These are phyloP conservation scores for Conops quadrifasciatus DNA, from an alignment of 2,888 invertebrate species.

Conservation along the genomic window DNA sequence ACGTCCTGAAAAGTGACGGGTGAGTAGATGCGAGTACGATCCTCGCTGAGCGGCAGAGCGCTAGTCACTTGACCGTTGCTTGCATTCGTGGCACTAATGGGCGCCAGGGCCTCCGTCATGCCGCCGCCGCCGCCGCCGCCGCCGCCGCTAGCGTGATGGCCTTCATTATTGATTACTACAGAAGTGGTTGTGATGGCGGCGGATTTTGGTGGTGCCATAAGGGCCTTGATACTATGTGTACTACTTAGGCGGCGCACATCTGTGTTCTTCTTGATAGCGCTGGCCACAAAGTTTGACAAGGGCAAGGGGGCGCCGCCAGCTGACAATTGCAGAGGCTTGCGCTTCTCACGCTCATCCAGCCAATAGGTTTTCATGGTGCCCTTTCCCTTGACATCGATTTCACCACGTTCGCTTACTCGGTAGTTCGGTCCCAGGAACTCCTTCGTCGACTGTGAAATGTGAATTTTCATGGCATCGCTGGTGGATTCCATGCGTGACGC, in stretches of 20 bases:
- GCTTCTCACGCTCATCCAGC: constrained; percentile 77
- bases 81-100: background rate
- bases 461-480: constrained; percentile 91
- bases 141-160: constrained; percentile 28
- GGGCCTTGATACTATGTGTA: constrained; percentile 45
- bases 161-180: constrained; percentile 40
- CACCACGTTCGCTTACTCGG: constrained; percentile 79
- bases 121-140: constrained; percentile 25
- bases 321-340: constrained; percentile 67
- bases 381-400: constrained; percentile 91
- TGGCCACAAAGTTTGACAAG: constrained; percentile 51
- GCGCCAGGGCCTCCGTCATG: constrained; percentile 5
- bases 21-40: constrained; percentile 79
- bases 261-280: constrained; percentile 46
- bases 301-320: constrained; percentile 53
- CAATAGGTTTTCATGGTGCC: constrained; percentile 91
- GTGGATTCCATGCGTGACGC: constrained; percentile 94
- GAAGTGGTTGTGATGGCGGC: constrained; percentile 42
- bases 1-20: constrained; percentile 88
- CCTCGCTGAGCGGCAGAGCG: constrained; percentile 56
- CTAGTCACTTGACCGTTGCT: background rate
- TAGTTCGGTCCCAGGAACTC: constrained; percentile 79
- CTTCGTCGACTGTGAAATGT: constrained; percentile 90
- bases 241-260: constrained; percentile 50
- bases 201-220: constrained; percentile 45